Evolutionary conservation across 2,888 invertebrate genomes (phyloP).

Genomic region (Amblyjoppa proteus): DNA sequence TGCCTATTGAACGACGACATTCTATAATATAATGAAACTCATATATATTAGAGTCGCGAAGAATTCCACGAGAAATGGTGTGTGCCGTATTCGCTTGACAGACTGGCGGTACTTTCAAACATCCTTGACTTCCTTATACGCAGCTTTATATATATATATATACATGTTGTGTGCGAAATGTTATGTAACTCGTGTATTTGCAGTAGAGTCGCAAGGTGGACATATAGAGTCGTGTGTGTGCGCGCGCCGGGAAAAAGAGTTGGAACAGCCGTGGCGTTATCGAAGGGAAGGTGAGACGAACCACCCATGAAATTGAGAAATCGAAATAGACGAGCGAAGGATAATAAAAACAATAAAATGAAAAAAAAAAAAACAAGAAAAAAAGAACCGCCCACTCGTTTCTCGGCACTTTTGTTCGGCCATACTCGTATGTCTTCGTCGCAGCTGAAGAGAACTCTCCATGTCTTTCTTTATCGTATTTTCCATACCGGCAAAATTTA

Average conservation of each 20-base stretch:
- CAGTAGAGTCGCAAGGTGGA: constrained; percentile 14
- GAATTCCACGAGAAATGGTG: constrained; percentile 61
- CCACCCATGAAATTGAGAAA: constrained; percentile 40
- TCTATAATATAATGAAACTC: background rate
- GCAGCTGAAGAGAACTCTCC: background rate
- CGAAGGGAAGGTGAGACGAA: constrained; percentile 21
- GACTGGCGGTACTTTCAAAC: constrained; percentile 80
- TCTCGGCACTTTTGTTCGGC: background rate
- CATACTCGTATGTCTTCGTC: background rate
- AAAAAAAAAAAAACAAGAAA: background rate
- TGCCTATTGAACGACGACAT: background rate
- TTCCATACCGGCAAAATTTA: constrained; percentile 7
- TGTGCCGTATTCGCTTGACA: constrained; percentile 48
- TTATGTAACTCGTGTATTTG: constrained; percentile 77
- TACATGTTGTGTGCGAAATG: constrained; percentile 74
- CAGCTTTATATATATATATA: constrained; percentile 46
- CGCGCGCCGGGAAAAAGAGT: constrained; percentile 8
- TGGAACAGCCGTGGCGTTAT: constrained; percentile 20
- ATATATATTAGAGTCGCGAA: constrained; percentile 10
- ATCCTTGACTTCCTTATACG: constrained; percentile 84
- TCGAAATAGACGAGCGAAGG: constrained; percentile 18
- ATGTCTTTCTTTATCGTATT: background rate
- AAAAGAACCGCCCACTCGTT: constrained; percentile 20
- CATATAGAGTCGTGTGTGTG: background rate
- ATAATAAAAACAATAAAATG: no score